Conservation (phyloP, 2,888 invertebrate species). For the Rotaria sp. region DNA sequence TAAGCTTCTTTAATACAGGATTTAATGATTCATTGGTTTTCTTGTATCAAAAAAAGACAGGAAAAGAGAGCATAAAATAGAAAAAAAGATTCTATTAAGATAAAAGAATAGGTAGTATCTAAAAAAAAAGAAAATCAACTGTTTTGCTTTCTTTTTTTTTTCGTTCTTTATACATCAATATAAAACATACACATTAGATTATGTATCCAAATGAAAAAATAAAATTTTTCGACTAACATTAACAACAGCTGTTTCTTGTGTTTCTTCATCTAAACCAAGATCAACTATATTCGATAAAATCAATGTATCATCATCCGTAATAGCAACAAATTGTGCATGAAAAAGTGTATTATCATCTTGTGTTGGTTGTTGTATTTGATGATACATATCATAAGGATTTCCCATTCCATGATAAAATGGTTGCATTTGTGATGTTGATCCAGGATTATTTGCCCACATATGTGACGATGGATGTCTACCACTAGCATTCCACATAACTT, state of each 20-base stretch:
- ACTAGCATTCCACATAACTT: neutral
- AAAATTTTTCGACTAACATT: constrained; percentile 12
- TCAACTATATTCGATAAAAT: constrained; percentile 13
- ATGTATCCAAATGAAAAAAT: constrained; percentile 5
- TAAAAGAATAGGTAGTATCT: neutral
- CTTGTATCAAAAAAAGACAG: too few species aligned
- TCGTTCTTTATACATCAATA: neutral
- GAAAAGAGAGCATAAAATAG: too few species aligned
- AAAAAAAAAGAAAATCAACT: neutral
- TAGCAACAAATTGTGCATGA: neutral
- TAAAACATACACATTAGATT: neutral
- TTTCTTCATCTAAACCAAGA: constrained; percentile 20
- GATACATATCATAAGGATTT: neutral
- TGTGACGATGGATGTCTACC: neutral
- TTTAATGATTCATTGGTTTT: too few species aligned
- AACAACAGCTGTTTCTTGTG: neutral
- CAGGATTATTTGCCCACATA: neutral
- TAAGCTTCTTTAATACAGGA: too few species aligned
- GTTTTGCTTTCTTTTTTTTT: neutral
- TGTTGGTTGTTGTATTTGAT: neutral
- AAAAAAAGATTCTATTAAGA: neutral
- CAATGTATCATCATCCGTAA: constrained; percentile 24
- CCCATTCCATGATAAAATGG: neutral
- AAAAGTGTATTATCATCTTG: neutral
- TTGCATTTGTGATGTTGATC: neutral